phyloP scores from a whole-genome alignment of 2,113 vertebrate species.

The Sterrhoptilus dennistouni region DNA sequence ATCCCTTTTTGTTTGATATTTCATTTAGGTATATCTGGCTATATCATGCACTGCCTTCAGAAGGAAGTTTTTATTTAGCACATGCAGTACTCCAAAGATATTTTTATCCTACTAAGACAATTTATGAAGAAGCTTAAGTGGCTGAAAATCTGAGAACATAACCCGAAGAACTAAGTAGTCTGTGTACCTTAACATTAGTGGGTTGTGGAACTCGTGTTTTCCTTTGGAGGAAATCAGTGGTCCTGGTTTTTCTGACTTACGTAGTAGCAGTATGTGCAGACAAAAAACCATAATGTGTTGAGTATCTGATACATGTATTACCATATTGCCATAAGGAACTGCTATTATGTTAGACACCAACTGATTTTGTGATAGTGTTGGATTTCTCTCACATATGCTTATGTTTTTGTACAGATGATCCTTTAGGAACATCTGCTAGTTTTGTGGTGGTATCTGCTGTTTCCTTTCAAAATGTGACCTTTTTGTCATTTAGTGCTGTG shows the following conservation, averaged over 20 bases:
- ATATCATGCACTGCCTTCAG: not conserved
- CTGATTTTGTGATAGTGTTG: constrained; percentile 81
- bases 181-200: not conserved
- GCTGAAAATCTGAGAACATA: not conserved
- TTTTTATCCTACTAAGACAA: not conserved
- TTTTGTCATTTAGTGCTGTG: constrained; percentile 38
- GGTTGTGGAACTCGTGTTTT: constrained; percentile 3
- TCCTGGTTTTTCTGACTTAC: constrained; percentile 33
- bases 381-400: constrained; percentile 85
- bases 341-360: constrained; percentile 79
- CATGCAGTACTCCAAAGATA: not conserved
- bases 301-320: constrained; percentile 76
- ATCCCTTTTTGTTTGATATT: not conserved
- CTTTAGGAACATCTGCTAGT: constrained; percentile 80
- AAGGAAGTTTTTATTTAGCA: not conserved
- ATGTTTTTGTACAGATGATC: constrained; percentile 83
- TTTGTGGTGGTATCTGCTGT: constrained; percentile 79
- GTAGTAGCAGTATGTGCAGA: constrained; percentile 70
- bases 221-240: constrained; percentile 12
- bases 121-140: not conserved
- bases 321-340: constrained; percentile 79
- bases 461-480: constrained; percentile 74
- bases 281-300: constrained; percentile 74
- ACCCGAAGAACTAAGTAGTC: not conserved
- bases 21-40: not conserved